A percentile compares a stretch with the other conserved stretches of the same genome.
Evolutionary conservation across 2,113 vertebrate species (phyloP).

Genomic region (Origma solitaria): DNA sequence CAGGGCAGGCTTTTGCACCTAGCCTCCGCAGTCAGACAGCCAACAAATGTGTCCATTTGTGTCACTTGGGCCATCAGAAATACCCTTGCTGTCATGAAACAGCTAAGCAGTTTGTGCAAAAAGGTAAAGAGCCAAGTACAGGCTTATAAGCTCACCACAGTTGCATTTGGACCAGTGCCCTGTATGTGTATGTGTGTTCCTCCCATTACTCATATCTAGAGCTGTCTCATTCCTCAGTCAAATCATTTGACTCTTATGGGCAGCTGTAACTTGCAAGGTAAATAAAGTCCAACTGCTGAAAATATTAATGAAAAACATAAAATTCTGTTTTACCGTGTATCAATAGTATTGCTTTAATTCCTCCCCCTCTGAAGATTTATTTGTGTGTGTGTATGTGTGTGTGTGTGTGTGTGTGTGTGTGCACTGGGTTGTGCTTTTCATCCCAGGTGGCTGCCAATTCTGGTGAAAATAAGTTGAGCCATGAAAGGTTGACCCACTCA

Average conservation of each 20-base stretch:
- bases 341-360: not conserved
- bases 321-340: not conserved
- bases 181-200: rapidly evolving
- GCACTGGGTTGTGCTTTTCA: not conserved
- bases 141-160: not conserved
- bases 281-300: constrained; percentile 3
- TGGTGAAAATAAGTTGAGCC: constrained; percentile 32
- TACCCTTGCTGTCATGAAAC: not conserved
- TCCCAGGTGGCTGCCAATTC: constrained; percentile 27
- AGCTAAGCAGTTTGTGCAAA: not conserved
- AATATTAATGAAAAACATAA: constrained; percentile 1
- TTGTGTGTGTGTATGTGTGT: no score
- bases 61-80: not conserved
- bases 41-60: not conserved
- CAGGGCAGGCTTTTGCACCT: not conserved
- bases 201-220: not conserved
- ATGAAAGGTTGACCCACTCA: constrained; percentile 12
- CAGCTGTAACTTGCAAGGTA: constrained; percentile 14
- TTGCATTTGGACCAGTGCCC: not conserved
- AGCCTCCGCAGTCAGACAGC: not conserved
- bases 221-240: not conserved
- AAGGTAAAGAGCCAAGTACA: not conserved
- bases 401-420: not conserved
- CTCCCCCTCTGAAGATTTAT: not conserved
- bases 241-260: not conserved